Percentiles rank a stretch among this genome's conserved stretches.
Evolutionary conservation across 1,140 invertebrate species (phyloP).

Genomic region (Tribolium castaneum): DNA sequence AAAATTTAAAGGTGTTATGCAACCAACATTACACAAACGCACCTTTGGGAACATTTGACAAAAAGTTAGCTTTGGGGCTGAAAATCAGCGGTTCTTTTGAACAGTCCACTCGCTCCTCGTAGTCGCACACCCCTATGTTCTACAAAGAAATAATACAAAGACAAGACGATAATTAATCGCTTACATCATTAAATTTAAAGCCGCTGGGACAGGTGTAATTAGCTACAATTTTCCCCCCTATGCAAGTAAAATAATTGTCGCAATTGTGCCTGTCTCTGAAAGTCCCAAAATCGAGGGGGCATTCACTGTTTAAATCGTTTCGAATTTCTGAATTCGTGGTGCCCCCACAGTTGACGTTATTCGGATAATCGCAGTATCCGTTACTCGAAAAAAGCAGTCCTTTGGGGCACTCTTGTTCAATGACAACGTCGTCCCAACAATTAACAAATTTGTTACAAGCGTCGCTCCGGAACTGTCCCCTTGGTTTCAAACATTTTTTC

Average conservation of each 20-base stretch:
- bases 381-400: slow-evolving; percentile 73
- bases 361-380: slow-evolving; percentile 72
- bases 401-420: slow-evolving; percentile 74
- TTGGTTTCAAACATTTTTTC: slow-evolving; percentile 53
- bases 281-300: slow-evolving; percentile 44
- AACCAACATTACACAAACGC: background rate
- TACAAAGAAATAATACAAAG: background rate
- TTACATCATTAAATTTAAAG: slow-evolving; percentile 49
- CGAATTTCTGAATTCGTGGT: background rate
- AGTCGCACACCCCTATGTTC: slow-evolving; percentile 38
- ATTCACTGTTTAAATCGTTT: background rate
- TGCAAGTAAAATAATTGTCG: slow-evolving; percentile 43
- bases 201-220: slow-evolving; percentile 47
- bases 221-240: slow-evolving; percentile 45
- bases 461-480: slow-evolving; percentile 74
- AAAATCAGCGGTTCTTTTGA: slow-evolving; percentile 9
- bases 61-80: slow-evolving; percentile 25
- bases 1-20: background rate
- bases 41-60: slow-evolving; percentile 45
- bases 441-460: slow-evolving; percentile 75
- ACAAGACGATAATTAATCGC: background rate
- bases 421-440: slow-evolving; percentile 76
- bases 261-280: slow-evolving; percentile 40
- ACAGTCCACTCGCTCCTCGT: slow-evolving; percentile 24
- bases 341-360: slow-evolving; percentile 71